Percentiles rank a stretch among this genome's conserved stretches.
phyloP scores from a whole-genome alignment of 2,888 invertebrate species.

The Archips crataeganus region DNA sequence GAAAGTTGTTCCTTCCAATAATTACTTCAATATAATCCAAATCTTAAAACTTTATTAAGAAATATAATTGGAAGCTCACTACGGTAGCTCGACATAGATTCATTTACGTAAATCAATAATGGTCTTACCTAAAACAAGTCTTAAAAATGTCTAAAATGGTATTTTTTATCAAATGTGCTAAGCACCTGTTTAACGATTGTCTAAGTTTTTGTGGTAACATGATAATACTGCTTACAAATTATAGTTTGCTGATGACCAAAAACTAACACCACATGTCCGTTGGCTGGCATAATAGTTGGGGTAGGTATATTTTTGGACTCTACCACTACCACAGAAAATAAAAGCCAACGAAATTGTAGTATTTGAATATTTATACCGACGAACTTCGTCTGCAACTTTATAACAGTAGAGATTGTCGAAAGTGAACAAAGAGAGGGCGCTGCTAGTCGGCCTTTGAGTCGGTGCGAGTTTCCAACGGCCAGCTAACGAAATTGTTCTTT shows the following conservation, averaged over 20 bases:
- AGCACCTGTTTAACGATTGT: no score
- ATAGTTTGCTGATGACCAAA: no score
- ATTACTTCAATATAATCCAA: conserved; percentile 42
- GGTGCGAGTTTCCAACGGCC: conserved; percentile 72
- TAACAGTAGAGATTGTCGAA: conserved; percentile 57
- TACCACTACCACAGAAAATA: no score
- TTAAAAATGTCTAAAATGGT: no score
- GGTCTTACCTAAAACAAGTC: no score
- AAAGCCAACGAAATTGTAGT: not conserved
- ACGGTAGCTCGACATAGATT: conserved; percentile 4
- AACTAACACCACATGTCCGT: no score
- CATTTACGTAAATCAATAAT: not conserved
- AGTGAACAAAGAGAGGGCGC: conserved; percentile 75
- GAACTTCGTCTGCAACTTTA: not conserved
- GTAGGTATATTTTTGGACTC: no score
- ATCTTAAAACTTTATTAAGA: conserved; percentile 35
- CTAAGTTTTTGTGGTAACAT: no score
- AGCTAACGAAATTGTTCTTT: conserved; percentile 83
- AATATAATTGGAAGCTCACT: conserved; percentile 31
- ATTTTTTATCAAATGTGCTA: no score
- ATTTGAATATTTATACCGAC: not conserved
- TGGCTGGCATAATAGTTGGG: no score
- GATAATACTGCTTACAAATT: no score
- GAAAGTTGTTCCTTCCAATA: conserved; percentile 56
- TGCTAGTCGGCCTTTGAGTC: conserved; percentile 81